Evolutionary conservation across 2,113 vertebrate species (phyloP).

Genomic region (Neogobius melanostomus): DNA sequence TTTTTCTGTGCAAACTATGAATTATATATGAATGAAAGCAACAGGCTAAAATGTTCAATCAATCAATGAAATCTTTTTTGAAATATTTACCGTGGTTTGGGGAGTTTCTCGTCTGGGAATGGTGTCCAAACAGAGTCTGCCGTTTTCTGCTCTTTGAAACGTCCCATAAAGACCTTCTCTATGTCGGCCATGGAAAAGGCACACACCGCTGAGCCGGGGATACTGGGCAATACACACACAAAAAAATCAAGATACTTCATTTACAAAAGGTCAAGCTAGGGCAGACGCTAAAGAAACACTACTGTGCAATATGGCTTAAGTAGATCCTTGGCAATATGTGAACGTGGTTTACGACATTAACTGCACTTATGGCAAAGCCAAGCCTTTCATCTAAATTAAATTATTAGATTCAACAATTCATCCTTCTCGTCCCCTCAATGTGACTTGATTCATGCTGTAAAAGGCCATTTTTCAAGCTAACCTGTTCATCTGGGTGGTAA

Average conservation of each 20-base stretch:
- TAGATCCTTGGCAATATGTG: too few species aligned
- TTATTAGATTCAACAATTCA: neutral
- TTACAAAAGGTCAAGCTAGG: neutral
- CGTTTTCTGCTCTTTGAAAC: conserved; percentile 98
- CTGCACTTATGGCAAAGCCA: neutral
- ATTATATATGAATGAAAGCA: too few species aligned
- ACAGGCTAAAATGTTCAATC: too few species aligned
- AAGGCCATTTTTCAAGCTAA: conserved; percentile 58
- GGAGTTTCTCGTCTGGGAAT: conserved; percentile 93
- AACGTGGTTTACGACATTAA: too few species aligned
- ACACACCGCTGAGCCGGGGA: conserved; percentile 96
- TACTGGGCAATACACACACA: conserved; percentile 73
- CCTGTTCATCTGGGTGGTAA: conserved; percentile 99
- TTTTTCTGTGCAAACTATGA: too few species aligned
- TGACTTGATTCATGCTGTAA: neutral
- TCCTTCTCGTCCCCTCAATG: neutral
- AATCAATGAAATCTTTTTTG: too few species aligned
- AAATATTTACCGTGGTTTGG: conserved; percentile 87
- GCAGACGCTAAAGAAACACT: too few species aligned
- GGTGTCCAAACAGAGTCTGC: conserved; percentile 97
- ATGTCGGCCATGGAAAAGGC: conserved; percentile 97
- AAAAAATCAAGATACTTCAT: neutral
- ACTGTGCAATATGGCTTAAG: too few species aligned
- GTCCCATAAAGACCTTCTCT: conserved; percentile 91
- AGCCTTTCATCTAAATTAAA: neutral